These are phyloP conservation scores for Anaspis maculata DNA, from an alignment of 2,888 invertebrate genomes.

Conservation along the genomic window DNA sequence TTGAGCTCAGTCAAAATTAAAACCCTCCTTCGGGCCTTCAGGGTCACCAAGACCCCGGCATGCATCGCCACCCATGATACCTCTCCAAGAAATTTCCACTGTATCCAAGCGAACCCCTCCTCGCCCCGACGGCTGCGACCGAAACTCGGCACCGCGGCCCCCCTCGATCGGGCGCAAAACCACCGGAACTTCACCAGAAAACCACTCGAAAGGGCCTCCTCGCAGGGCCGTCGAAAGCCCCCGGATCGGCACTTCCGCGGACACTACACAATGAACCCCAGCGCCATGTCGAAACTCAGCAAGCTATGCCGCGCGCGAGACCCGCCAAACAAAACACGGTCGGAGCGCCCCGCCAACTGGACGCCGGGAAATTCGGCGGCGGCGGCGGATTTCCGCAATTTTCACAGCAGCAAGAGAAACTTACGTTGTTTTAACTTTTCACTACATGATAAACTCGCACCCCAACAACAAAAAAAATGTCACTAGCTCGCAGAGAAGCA, in stretches of 20 bases:
- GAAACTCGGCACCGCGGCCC: background rate
- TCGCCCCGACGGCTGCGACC: background rate
- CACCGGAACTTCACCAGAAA: too few relatives aligned
- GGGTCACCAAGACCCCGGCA: too few relatives aligned
- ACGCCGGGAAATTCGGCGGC: too few relatives aligned
- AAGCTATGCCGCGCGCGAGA: conserved; percentile 17
- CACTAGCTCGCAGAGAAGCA: conserved; percentile 33
- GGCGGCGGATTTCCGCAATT: background rate
- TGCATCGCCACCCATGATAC: too few relatives aligned
- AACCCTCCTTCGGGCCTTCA: too few relatives aligned
- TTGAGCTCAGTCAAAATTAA: too few relatives aligned
- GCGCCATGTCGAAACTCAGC: conserved; percentile 24
- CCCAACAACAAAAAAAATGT: conserved; percentile 45
- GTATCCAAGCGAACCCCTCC: background rate
- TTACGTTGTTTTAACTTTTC: conserved; percentile 33
- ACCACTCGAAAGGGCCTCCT: too few relatives aligned
- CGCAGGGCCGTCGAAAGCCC: too few relatives aligned
- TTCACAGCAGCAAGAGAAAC: background rate
- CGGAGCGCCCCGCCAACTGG: too few relatives aligned
- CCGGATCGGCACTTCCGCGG: conserved; percentile 10
- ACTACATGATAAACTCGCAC: conserved; percentile 44
- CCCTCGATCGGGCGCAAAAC: too few relatives aligned
- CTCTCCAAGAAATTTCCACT: background rate
- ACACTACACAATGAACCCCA: conserved; percentile 20
- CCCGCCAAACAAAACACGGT: conserved; percentile 4